Evolutionary conservation across 2,113 vertebrate species (phyloP).

Genomic region (Loxodonta africana): DNA sequence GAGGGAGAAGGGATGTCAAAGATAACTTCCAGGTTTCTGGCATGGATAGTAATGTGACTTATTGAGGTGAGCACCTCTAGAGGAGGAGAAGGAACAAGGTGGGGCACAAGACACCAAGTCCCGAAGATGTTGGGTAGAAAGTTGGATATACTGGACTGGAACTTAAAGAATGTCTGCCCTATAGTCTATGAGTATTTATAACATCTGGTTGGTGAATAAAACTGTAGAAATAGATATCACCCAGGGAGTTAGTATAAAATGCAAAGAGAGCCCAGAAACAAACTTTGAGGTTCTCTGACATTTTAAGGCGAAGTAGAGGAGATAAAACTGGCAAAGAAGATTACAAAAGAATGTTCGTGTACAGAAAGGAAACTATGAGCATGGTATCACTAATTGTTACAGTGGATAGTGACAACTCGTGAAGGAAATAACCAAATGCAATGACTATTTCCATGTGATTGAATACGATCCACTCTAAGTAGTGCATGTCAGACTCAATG

Average conservation of each 20-base stretch:
- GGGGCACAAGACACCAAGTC: neutral
- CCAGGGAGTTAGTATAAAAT: too few species aligned
- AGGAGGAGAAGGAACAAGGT: neutral
- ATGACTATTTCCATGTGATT: accelerated
- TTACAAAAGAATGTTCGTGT: neutral
- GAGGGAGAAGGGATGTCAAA: neutral
- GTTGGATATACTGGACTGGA: neutral
- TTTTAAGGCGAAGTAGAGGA: neutral
- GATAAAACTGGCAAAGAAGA: neutral
- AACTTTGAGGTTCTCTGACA: neutral
- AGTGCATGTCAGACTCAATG: neutral
- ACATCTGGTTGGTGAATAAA: neutral
- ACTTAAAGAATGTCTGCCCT: neutral
- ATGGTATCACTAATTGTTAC: neutral
- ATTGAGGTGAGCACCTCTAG: neutral
- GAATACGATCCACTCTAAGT: neutral
- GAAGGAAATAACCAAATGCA: neutral
- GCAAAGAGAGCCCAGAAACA: neutral
- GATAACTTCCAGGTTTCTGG: neutral
- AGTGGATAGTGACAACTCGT: neutral
- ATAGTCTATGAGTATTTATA: neutral
- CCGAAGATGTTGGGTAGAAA: neutral
- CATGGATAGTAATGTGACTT: neutral
- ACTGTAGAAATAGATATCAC: neutral
- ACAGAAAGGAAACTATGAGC: neutral